A percentile compares a stretch with the other conserved stretches of the same genome.
phyloP scores from a whole-genome alignment of 2,888 invertebrate genomes.

The Mesoligia furuncula region DNA sequence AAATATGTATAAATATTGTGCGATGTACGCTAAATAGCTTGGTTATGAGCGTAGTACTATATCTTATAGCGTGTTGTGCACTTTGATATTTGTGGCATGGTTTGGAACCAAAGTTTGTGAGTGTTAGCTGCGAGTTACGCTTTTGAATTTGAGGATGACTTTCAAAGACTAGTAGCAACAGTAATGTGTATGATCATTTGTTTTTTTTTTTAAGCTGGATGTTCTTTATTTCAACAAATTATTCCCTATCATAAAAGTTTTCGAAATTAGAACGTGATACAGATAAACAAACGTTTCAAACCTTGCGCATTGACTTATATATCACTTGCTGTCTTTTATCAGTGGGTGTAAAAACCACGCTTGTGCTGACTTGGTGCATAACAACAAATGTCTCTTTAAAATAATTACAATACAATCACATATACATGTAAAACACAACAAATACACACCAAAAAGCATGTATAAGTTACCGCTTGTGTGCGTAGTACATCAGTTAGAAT shows the following conservation, averaged over 20 bases:
- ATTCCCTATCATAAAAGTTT: background rate
- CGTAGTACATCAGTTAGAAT: too few relatives aligned
- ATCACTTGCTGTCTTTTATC: background rate
- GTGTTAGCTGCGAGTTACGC: background rate
- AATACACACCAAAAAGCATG: background rate
- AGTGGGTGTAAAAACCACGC: background rate
- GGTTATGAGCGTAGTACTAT: constrained; percentile 41
- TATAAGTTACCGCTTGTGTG: too few relatives aligned
- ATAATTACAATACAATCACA: background rate
- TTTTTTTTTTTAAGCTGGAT: background rate
- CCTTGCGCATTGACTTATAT: background rate
- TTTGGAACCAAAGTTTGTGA: constrained; percentile 46
- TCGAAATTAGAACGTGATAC: background rate
- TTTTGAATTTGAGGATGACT: background rate
- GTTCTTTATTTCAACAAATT: background rate
- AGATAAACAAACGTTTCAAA: background rate
- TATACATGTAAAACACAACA: background rate
- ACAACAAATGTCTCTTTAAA: background rate
- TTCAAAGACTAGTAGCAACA: background rate
- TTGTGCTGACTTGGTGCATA: background rate
- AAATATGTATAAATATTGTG: constrained; percentile 81
- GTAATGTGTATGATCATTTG: background rate
- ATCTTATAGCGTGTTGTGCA: constrained; percentile 52
- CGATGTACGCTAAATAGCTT: constrained; percentile 68
- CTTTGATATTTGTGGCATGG: constrained; percentile 48